A percentile compares a stretch with the other conserved stretches of the same genome.
phyloP scores from a whole-genome alignment of 2,113 vertebrate genomes.

The Fregetta grallaria region DNA sequence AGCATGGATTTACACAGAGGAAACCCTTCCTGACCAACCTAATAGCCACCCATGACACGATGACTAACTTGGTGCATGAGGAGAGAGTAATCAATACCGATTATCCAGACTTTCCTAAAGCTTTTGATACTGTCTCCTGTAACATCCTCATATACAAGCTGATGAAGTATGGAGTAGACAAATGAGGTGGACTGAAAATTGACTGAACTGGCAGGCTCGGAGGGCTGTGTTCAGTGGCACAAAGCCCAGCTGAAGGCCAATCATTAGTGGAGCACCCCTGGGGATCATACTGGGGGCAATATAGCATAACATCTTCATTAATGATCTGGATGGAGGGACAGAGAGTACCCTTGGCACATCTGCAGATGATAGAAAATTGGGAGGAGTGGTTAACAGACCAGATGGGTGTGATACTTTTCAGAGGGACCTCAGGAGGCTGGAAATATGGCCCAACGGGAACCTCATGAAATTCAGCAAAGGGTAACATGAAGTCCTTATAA shows the following conservation, averaged over 20 bases:
- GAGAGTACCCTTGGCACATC: not conserved
- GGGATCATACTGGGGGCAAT: not conserved
- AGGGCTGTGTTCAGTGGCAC: not conserved
- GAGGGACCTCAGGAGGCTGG: not conserved
- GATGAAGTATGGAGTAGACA: not conserved
- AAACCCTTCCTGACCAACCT: not conserved
- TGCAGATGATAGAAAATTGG: not conserved
- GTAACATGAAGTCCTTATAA: not conserved
- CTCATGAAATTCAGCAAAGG: not conserved
- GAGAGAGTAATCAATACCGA: not conserved
- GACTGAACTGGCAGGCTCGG: not conserved
- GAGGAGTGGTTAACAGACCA: not conserved
- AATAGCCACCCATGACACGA: not conserved
- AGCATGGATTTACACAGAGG: not conserved
- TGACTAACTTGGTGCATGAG: not conserved
- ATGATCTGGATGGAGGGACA: not conserved
- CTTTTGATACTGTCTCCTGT: not conserved
- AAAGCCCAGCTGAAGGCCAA: not conserved
- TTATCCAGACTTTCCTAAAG: not conserved
- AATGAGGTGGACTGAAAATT: not conserved
- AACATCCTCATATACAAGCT: not conserved
- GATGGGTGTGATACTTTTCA: not conserved
- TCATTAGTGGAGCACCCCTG: not conserved
- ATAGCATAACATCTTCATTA: not conserved
- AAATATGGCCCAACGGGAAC: not conserved